These are phyloP conservation scores for Progne subis DNA, from an alignment of 2,113 vertebrate species.

Conservation along the genomic window DNA sequence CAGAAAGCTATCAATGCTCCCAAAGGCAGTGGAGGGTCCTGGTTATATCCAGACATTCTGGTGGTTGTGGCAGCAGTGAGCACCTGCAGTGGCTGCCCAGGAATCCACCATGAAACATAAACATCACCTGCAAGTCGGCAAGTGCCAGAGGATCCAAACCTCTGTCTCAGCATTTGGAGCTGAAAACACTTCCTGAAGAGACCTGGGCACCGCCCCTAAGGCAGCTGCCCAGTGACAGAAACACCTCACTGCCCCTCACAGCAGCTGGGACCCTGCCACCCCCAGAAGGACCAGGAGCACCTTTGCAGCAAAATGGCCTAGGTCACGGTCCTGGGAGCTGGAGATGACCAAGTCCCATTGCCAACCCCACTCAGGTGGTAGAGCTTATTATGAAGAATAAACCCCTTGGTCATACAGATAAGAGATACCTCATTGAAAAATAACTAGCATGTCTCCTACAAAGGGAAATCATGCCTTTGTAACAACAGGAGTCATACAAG, in stretches of 20 bases:
- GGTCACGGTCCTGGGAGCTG: neutral
- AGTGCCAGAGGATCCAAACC: fast-evolving
- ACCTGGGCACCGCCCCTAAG: fast-evolving
- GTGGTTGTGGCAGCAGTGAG: fast-evolving
- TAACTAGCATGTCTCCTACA: neutral
- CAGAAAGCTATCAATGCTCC: fast-evolving
- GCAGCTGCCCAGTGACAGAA: fast-evolving
- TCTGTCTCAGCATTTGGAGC: neutral
- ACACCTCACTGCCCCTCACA: fast-evolving
- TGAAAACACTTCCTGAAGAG: neutral
- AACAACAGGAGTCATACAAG: neutral
- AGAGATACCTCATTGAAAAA: neutral
- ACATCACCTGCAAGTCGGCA: fast-evolving
- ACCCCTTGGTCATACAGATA: neutral
- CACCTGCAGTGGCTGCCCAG: neutral
- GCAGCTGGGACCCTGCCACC: neutral
- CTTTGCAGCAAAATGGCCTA: neutral
- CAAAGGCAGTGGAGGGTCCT: neutral
- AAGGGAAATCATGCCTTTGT: neutral
- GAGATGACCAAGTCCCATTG: neutral
- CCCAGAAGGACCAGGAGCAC: neutral
- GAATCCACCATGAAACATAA: fast-evolving
- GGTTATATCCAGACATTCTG: neutral
- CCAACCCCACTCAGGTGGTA: neutral
- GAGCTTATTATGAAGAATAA: neutral